Conservation (phyloP, 2,113 vertebrate genomes). For the Astur gentilis region DNA sequence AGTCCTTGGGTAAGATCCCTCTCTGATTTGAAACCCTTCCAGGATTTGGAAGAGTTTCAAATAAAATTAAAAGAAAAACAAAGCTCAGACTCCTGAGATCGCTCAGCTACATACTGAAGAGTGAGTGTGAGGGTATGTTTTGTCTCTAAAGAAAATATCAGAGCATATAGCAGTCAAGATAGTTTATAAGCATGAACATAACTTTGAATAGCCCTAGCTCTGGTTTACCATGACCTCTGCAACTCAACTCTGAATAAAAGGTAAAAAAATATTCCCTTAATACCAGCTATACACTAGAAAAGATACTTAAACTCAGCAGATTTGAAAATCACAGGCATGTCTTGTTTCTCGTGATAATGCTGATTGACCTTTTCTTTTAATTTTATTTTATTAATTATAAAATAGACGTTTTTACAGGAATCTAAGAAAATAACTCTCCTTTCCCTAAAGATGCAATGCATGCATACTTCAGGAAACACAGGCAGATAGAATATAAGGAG, state of each 20-base stretch:
- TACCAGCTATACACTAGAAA: neutral
- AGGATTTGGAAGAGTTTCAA: conserved; percentile 58
- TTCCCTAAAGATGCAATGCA: neutral
- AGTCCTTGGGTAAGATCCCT: conserved; percentile 34
- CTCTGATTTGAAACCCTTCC: conserved; percentile 36
- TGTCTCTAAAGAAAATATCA: conserved; percentile 65
- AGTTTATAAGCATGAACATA: conserved; percentile 53
- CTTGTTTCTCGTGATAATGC: neutral
- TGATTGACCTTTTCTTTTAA: neutral
- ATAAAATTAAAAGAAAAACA: conserved; percentile 58
- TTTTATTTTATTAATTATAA: conserved; percentile 35
- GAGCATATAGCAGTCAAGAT: conserved; percentile 30
- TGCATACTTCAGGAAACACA: neutral
- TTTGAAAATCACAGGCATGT: neutral
- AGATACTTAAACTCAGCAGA: neutral
- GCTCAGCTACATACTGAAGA: neutral
- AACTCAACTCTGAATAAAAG: conserved; percentile 23
- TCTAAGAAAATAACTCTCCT: neutral
- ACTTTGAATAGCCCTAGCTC: conserved; percentile 47
- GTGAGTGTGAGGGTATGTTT: conserved; percentile 55
- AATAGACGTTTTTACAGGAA: neutral
- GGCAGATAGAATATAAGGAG: neutral
- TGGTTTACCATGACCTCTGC: conserved; percentile 23
- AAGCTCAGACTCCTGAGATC: conserved; percentile 42
- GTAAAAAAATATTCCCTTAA: conserved; percentile 37